phyloP scores from a whole-genome alignment of 2,797 vertebrate species.

The Anguilla marmorata region DNA sequence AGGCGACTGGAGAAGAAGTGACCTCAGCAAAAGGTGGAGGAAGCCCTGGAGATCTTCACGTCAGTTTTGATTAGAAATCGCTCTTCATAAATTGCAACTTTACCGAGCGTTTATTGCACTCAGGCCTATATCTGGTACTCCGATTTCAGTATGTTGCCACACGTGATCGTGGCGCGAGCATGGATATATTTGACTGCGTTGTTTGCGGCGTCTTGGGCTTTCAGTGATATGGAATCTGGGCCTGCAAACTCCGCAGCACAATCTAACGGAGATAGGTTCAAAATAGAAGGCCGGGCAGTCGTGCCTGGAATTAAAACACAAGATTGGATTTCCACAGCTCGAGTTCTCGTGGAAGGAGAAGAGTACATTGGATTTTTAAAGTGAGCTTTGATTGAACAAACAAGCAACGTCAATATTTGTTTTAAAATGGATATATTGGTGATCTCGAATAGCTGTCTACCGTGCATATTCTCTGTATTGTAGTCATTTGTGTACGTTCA shows the following conservation, averaged over 20 bases:
- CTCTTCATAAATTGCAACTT: neutral
- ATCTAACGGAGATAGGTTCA: constrained; percentile 81
- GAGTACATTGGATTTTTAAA: constrained; percentile 89
- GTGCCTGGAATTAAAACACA: constrained; percentile 87
- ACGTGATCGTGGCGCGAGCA: constrained; percentile 35
- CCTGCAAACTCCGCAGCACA: constrained; percentile 57
- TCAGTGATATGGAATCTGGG: constrained; percentile 70
- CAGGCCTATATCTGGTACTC: neutral
- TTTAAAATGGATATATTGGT: neutral
- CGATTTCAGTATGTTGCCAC: constrained; percentile 15
- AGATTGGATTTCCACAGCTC: constrained; percentile 89
- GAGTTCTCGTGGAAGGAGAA: constrained; percentile 88
- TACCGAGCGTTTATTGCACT: neutral
- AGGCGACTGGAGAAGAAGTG: constrained; percentile 50
- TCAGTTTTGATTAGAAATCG: neutral
- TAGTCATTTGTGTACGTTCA: neutral
- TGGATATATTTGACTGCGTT: constrained; percentile 54
- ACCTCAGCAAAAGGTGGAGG: constrained; percentile 28
- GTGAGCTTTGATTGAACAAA: constrained; percentile 63
- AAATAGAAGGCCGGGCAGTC: constrained; percentile 89
- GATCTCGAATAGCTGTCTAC: neutral
- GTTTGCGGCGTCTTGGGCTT: constrained; percentile 56
- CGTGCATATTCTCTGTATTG: neutral
- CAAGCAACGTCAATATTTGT: neutral
- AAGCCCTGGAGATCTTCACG: neutral